Percentiles rank a stretch among this genome's conserved stretches.
Conservation (phyloP, 2,888 invertebrate species). For the Drosophila atroscutellata region DNA sequence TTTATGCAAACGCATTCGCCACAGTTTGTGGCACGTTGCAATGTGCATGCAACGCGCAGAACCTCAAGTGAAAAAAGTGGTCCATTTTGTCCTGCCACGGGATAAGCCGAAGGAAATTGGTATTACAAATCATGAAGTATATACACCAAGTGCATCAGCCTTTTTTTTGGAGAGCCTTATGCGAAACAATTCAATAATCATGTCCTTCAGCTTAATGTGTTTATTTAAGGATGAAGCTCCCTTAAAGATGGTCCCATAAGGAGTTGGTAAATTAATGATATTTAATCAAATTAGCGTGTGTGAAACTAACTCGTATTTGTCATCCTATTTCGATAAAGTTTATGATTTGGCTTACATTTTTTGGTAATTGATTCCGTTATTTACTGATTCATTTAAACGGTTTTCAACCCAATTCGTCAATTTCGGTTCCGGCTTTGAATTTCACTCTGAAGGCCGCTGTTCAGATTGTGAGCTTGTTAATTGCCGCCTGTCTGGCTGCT, state of each 20-base stretch:
- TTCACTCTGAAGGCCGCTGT: not conserved
- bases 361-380: not conserved
- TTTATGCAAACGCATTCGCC: conserved; percentile 79
- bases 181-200: not conserved
- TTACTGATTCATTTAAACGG: not conserved
- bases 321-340: not conserved
- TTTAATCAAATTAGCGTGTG: not conserved
- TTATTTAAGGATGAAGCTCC: not conserved
- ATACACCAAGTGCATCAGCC: conserved; percentile 8
- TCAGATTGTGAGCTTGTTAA: not conserved
- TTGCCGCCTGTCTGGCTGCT: not conserved
- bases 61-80: conserved; percentile 30
- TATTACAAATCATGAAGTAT: conserved; percentile 50
- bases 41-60: conserved; percentile 23
- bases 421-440: not conserved
- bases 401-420: not conserved
- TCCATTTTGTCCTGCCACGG: conserved; percentile 33
- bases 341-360: not conserved
- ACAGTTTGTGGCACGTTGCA: conserved; percentile 67
- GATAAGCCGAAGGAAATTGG: conserved; percentile 48
- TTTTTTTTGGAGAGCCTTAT: not conserved
- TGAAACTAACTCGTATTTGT: not conserved
- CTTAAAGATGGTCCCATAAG: not conserved
- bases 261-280: not conserved
- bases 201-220: not conserved